Percentiles rank a stretch among this genome's conserved stretches.
Evolutionary conservation across 2,113 vertebrate genomes (phyloP).

Genomic region (Marmota monax): DNA sequence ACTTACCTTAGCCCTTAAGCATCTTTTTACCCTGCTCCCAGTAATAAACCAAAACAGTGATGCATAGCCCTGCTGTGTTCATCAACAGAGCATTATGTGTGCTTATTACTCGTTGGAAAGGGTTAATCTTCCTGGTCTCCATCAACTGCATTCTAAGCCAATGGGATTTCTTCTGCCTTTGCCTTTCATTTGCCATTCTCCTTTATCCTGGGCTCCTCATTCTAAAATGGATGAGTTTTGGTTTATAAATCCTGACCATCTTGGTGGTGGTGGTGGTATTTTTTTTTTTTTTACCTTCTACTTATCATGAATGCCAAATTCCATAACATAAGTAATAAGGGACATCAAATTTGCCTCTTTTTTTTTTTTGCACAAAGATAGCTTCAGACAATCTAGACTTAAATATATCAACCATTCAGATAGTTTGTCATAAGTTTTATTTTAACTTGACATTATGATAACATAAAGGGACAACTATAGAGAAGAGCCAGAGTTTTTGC

Average conservation of each 20-base stretch:
- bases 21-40: neutral
- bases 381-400: conserved; percentile 9
- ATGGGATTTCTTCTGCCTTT: conserved; percentile 27
- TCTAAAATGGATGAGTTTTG: neutral
- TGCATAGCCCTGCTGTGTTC: neutral
- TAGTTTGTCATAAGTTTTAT: conserved; percentile 53
- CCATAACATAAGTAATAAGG: neutral
- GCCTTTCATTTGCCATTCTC: neutral
- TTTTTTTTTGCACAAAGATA: neutral
- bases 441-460: conserved; percentile 51
- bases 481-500: neutral
- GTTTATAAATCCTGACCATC: neutral
- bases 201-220: neutral
- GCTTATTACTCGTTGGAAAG: conserved; percentile 29
- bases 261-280: no score
- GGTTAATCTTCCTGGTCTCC: conserved; percentile 47
- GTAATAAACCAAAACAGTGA: neutral
- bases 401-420: neutral
- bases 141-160: neutral
- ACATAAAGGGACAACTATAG: conserved; percentile 53
- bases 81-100: neutral
- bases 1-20: conserved; percentile 48
- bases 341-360: neutral
- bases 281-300: neutral
- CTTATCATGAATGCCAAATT: neutral